These are phyloP conservation scores for Paedocypris sp. DNA, from an alignment of 2,113 vertebrate species.

Conservation along the genomic window DNA sequence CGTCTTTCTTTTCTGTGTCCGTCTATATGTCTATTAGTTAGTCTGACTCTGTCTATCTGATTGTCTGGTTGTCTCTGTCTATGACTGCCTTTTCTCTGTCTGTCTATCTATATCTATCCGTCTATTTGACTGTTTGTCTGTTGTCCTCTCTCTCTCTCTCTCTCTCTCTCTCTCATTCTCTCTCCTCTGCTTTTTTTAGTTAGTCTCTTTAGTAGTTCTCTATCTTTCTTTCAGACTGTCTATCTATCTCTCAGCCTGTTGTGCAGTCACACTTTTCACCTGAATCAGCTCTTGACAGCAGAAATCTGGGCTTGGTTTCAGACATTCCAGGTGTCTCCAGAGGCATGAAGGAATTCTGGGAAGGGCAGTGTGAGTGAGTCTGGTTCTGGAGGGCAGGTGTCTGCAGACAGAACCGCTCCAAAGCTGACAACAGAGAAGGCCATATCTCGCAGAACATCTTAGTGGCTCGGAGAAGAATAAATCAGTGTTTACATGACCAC, in stretches of 20 bases:
- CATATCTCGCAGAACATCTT: no score
- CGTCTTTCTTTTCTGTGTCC: conserved; percentile 48
- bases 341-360: neutral
- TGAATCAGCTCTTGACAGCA: neutral
- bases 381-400: conserved; percentile 33
- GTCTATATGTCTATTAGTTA: conserved; percentile 48
- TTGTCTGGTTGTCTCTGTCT: conserved; percentile 18
- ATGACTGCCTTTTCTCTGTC: conserved; percentile 26
- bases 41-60: conserved; percentile 13
- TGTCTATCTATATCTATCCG: conserved; percentile 53
- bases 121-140: conserved; percentile 47
- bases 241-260: neutral
- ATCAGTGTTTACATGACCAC: no score
- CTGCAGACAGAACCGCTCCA: conserved; percentile 5
- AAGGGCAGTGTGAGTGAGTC: conserved; percentile 24
- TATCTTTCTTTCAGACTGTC: no score
- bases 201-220: no score
- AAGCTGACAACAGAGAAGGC: no score
- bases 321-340: conserved; percentile 7
- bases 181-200: conserved; percentile 27
- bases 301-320: neutral
- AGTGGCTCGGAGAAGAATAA: no score
- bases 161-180: conserved; percentile 21
- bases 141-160: conserved; percentile 17
- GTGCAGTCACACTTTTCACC: neutral